Evolutionary conservation across 2,797 vertebrate genomes (phyloP).

Genomic region (Neoniphon sammara): DNA sequence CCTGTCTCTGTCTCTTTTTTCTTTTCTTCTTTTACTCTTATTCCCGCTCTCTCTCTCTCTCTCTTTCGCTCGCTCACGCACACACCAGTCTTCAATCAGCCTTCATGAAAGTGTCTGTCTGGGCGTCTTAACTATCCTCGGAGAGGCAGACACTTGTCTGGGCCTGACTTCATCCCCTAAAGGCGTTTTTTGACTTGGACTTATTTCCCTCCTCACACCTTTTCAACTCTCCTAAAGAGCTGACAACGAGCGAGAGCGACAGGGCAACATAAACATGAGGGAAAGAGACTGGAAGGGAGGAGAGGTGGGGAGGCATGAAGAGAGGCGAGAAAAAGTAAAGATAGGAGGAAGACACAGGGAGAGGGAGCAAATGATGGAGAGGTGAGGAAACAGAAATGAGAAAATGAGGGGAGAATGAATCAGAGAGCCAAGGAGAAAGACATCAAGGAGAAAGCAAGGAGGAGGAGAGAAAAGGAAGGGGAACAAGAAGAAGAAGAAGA

Average conservation of each 20-base stretch:
- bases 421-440: conserved; percentile 46
- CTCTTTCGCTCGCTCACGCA: conserved; percentile 66
- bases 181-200: conserved; percentile 82
- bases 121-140: conserved; percentile 85
- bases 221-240: conserved; percentile 83
- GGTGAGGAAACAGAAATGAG: conserved; percentile 45
- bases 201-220: conserved; percentile 84
- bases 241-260: conserved; percentile 78
- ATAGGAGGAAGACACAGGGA: conserved; percentile 47
- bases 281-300: conserved; percentile 73
- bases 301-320: conserved; percentile 54
- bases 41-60: conserved; percentile 63
- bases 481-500: conserved; percentile 35
- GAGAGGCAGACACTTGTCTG: conserved; percentile 85
- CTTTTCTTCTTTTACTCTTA: conserved; percentile 56
- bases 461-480: conserved; percentile 36
- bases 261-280: conserved; percentile 80
- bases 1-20: conserved; percentile 61
- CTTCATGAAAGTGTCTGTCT: conserved; percentile 86
- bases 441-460: conserved; percentile 66
- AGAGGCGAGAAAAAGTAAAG: conserved; percentile 51
- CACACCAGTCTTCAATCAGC: conserved; percentile 85
- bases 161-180: conserved; percentile 82
- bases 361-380: conserved; percentile 55
- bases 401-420: conserved; percentile 62